A percentile compares a stretch with the other conserved stretches of the same genome.
These are phyloP conservation scores for Microplitis deprimator DNA, from an alignment of 2,888 invertebrate species.

Conservation along the genomic window DNA sequence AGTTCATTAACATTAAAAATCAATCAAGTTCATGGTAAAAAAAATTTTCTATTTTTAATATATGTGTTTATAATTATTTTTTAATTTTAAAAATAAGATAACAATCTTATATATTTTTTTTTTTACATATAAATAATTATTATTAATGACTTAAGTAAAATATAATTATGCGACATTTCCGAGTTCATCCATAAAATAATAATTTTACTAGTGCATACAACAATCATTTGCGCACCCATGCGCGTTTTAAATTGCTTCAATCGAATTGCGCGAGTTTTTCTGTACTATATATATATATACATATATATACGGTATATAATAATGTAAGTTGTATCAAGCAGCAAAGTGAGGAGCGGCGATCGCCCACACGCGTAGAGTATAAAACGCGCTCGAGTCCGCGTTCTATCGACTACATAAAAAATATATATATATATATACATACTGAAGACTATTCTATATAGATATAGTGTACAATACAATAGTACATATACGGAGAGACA, in stretches of 20 bases:
- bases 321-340: constrained; percentile 12
- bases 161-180: not conserved
- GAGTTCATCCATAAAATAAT: constrained; percentile 19
- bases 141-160: not conserved
- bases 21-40: not conserved
- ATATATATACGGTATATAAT: not conserved
- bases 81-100: too few relatives aligned
- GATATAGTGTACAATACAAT: not conserved
- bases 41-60: not conserved
- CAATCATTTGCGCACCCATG: constrained; percentile 36
- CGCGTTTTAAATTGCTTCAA: constrained; percentile 46
- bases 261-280: constrained; percentile 32
- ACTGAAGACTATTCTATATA: constrained; percentile 17
- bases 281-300: not conserved
- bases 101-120: not conserved
- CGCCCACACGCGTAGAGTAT: constrained; percentile 42
- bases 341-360: constrained; percentile 36
- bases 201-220: constrained; percentile 16
- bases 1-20: not conserved
- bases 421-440: not conserved
- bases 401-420: not conserved
- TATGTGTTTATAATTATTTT: not conserved
- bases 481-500: constrained; percentile 27
- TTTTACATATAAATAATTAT: not conserved
- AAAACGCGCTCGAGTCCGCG: constrained; percentile 23